Evolutionary conservation across 2,797 vertebrate genomes (phyloP).

Genomic region (Lophura swinhoii): DNA sequence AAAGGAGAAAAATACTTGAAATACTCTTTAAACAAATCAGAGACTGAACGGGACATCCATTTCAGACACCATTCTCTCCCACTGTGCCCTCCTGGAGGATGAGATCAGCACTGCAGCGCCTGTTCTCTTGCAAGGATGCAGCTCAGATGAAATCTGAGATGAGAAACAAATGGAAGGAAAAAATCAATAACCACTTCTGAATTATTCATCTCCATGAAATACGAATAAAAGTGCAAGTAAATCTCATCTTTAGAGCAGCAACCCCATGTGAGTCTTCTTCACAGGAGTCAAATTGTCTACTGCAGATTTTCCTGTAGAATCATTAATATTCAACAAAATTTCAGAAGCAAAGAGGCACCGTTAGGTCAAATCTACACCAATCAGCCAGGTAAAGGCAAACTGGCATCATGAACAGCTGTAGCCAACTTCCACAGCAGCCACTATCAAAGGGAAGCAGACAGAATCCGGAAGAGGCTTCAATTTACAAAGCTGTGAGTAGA

Average conservation of each 20-base stretch:
- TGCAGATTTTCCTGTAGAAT: neutral
- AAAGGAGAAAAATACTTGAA: neutral
- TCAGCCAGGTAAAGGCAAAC: neutral
- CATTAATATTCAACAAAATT: neutral
- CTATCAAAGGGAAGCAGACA: neutral
- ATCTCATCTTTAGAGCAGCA: neutral
- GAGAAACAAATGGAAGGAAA: conserved; percentile 22
- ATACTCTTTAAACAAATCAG: neutral
- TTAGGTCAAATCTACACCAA: neutral
- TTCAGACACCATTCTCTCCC: neutral
- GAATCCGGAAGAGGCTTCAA: neutral
- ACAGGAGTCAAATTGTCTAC: neutral
- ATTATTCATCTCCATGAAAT: conserved; percentile 65
- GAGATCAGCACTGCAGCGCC: conserved; percentile 22
- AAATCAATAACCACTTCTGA: conserved; percentile 59
- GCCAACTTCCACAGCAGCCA: neutral
- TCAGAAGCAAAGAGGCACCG: neutral
- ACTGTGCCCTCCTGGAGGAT: neutral
- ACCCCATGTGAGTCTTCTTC: neutral
- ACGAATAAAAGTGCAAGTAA: conserved; percentile 60
- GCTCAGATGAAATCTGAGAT: conserved; percentile 24
- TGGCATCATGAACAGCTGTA: neutral
- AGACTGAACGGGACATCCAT: neutral
- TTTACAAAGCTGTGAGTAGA: neutral
- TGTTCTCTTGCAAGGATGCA: neutral